Evolutionary conservation across 2,888 invertebrate genomes (phyloP).

Genomic region (Shargacucullia verbasci): DNA sequence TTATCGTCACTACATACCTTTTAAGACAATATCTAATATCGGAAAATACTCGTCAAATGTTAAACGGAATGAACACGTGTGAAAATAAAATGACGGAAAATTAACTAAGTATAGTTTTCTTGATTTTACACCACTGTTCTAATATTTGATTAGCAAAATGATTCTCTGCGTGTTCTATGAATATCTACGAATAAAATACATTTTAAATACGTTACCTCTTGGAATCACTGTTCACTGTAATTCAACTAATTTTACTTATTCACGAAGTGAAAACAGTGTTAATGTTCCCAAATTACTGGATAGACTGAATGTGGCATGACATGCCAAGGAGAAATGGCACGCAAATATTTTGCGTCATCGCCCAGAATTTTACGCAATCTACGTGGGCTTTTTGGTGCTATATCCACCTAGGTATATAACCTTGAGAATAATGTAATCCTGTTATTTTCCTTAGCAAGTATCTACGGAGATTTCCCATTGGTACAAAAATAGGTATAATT

Average conservation of each 20-base stretch:
- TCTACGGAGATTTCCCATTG: too few relatives aligned
- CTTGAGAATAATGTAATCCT: neutral
- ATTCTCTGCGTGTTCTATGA: neutral
- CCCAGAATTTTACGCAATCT: constrained; percentile 20
- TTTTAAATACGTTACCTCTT: neutral
- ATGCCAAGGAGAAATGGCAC: constrained; percentile 42
- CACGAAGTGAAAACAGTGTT: constrained; percentile 30
- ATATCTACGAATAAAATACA: neutral
- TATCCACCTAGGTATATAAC: constrained; percentile 1
- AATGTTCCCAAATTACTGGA: constrained; percentile 27
- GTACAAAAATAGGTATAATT: too few relatives aligned
- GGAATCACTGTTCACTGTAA: constrained; percentile 10
- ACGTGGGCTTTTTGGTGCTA: constrained; percentile 15
- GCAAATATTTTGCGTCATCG: constrained; percentile 39
- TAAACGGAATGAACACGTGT: too few relatives aligned
- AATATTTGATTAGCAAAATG: too few relatives aligned
- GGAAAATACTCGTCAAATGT: too few relatives aligned
- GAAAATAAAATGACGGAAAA: too few relatives aligned
- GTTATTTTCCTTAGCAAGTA: neutral
- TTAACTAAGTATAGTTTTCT: constrained; percentile 1
- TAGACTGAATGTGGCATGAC: constrained; percentile 28
- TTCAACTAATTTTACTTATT: neutral
- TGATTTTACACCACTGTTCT: too few relatives aligned
- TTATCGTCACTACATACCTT: constrained; percentile 1
- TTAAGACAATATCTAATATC: too few relatives aligned